Evolutionary conservation across 2,888 invertebrate genomes (phyloP).

Genomic region (Peribatodes rhomboidaria): DNA sequence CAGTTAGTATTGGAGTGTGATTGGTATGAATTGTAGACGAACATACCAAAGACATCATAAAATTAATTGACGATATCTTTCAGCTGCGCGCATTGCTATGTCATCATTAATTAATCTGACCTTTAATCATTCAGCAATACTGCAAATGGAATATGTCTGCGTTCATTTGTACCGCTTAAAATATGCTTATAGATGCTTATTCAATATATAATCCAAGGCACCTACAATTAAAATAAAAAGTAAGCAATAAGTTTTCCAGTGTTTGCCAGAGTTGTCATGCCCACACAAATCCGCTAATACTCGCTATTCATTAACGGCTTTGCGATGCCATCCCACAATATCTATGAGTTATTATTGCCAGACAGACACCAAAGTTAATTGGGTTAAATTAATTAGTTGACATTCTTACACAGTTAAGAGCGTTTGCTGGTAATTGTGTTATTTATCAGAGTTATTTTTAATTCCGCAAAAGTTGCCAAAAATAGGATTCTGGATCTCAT

Average conservation of each 20-base stretch:
- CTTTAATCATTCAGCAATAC: conserved; percentile 42
- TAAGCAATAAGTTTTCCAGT: not conserved
- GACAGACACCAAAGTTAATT: conserved; percentile 5
- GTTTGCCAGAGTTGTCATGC: conserved; percentile 10
- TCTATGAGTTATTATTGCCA: conserved; percentile 18
- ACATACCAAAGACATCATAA: conserved; percentile 49
- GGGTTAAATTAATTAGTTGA: conserved; percentile 1
- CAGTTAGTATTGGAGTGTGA: not conserved
- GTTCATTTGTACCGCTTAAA: not conserved
- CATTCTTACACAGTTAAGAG: not conserved
- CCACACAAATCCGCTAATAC: conserved; percentile 7
- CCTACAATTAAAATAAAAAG: conserved; percentile 1
- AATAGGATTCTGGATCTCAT: too few species aligned
- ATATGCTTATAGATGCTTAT: not conserved
- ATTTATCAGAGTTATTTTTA: too few species aligned
- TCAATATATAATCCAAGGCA: not conserved
- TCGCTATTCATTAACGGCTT: conserved; percentile 9
- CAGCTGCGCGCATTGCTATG: conserved; percentile 42
- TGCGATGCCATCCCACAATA: conserved; percentile 8
- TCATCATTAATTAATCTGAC: conserved; percentile 54
- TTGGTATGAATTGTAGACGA: conserved; percentile 17
- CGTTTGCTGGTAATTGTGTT: not conserved
- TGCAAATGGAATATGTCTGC: conserved; percentile 24
- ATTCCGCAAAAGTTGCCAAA: too few species aligned
- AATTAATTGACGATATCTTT: conserved; percentile 45